Conservation (phyloP, 35 echinoderm and acorn worm species). For the Lytechinus pictus region DNA sequence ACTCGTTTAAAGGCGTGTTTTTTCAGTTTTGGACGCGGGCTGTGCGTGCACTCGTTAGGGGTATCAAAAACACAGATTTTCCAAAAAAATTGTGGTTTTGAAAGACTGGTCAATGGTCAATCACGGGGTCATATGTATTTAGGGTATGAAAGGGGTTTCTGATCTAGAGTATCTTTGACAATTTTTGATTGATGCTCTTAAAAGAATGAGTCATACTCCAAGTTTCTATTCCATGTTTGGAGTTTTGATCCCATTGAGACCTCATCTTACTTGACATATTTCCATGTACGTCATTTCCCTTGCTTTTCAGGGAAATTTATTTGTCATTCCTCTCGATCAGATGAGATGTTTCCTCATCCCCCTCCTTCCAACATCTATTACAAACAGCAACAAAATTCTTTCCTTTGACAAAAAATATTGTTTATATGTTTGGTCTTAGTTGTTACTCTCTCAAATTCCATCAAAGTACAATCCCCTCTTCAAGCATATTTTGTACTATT, state of each 20-base stretch:
- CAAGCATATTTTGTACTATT: not conserved
- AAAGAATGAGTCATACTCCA: not conserved
- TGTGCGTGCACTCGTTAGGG: too few relatives aligned
- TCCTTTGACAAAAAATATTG: not conserved
- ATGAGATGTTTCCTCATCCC: not conserved
- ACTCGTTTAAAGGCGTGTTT: too few relatives aligned
- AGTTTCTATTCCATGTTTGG: conserved; percentile 11
- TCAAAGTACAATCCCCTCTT: not conserved
- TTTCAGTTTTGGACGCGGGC: too few relatives aligned
- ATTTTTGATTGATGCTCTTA: not conserved
- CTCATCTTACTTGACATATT: not conserved
- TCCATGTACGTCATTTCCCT: not conserved
- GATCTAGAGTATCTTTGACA: not conserved
- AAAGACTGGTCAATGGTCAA: too few relatives aligned
- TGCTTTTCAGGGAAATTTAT: not conserved
- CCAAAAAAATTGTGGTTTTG: too few relatives aligned
- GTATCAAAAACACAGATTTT: too few relatives aligned
- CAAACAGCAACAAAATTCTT: not conserved
- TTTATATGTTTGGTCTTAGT: not conserved
- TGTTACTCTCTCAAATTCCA: not conserved
- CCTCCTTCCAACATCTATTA: not conserved
- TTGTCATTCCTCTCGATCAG: not conserved
- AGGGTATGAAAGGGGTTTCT: not conserved
- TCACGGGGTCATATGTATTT: too few relatives aligned
- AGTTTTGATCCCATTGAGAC: not conserved